These are phyloP conservation scores for Luscinia megarhynchos DNA, from an alignment of 2,797 vertebrate species.

Conservation along the genomic window DNA sequence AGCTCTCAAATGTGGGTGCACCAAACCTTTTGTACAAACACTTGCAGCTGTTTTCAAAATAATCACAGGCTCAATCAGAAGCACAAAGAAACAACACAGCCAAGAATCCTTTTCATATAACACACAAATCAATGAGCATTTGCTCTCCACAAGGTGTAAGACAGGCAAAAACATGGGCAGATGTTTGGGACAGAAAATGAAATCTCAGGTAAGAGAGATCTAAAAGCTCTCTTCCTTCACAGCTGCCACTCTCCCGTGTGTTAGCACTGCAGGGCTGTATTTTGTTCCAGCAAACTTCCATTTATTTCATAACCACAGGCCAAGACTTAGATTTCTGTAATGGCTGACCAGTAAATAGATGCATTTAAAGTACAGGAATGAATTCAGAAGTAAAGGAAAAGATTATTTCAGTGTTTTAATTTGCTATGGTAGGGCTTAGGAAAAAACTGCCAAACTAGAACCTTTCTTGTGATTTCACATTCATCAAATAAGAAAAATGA, in stretches of 20 bases:
- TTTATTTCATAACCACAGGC: neutral
- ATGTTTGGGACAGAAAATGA: neutral
- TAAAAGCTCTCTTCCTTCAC: neutral
- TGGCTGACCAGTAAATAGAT: neutral
- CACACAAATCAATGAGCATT: neutral
- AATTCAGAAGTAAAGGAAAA: neutral
- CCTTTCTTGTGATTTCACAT: neutral
- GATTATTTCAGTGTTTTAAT: neutral
- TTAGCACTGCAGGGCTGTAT: neutral
- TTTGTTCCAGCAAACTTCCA: neutral
- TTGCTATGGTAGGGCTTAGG: neutral
- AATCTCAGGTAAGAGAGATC: neutral
- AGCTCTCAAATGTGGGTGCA: accelerated
- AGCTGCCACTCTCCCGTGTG: neutral
- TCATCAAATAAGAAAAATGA: neutral
- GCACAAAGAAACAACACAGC: neutral
- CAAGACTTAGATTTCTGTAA: neutral
- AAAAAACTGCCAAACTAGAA: neutral
- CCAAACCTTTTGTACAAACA: accelerated
- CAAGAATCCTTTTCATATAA: neutral
- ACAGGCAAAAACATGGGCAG: neutral
- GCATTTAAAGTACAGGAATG: neutral
- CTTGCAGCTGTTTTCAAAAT: neutral
- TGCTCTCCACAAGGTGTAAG: neutral
- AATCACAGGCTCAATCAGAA: neutral